These are phyloP conservation scores for Hypomesus transpacificus DNA, from an alignment of 2,113 vertebrate genomes.

Conservation along the genomic window DNA sequence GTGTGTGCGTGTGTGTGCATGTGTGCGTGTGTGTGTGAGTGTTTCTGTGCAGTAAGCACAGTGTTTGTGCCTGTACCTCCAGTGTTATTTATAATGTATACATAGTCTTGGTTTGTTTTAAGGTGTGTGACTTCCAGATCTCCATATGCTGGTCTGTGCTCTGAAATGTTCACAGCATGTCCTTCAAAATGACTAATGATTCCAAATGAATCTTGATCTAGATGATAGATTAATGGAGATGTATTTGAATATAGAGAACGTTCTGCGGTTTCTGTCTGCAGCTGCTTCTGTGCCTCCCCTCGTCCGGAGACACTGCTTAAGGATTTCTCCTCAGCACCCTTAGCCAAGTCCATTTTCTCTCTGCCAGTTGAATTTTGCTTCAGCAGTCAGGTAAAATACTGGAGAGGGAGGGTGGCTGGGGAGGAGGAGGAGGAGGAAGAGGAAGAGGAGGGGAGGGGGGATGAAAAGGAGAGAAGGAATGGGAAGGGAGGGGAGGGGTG, in stretches of 20 bases:
- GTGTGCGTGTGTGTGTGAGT: not conserved
- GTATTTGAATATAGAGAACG: constrained; percentile 17
- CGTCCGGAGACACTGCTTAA: constrained; percentile 9
- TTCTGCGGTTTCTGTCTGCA: constrained; percentile 16
- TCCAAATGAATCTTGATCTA: too few species aligned
- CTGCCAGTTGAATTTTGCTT: constrained; percentile 48
- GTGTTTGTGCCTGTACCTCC: too few species aligned
- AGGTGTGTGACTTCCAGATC: too few species aligned
- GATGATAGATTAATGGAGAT: not conserved
- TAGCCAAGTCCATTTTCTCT: constrained; percentile 33
- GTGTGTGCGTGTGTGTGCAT: not conserved
- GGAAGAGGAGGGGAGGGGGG: accelerated
- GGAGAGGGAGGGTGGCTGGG: constrained; percentile 23
- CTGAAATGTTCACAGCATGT: too few species aligned
- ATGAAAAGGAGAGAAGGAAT: not conserved
- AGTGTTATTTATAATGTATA: too few species aligned
- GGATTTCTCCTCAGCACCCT: constrained; percentile 8
- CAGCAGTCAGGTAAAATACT: constrained; percentile 43
- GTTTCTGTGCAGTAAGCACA: too few species aligned
- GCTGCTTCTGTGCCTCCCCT: constrained; percentile 24
- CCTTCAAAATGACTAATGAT: too few species aligned
- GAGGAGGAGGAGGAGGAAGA: constrained; percentile 5
- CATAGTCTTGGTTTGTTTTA: too few species aligned
- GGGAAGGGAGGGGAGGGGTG: not conserved
- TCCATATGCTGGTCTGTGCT: too few species aligned